Evolutionary conservation across 2,113 vertebrate genomes (phyloP).

Genomic region (Phyllopteryx taeniolatus): DNA sequence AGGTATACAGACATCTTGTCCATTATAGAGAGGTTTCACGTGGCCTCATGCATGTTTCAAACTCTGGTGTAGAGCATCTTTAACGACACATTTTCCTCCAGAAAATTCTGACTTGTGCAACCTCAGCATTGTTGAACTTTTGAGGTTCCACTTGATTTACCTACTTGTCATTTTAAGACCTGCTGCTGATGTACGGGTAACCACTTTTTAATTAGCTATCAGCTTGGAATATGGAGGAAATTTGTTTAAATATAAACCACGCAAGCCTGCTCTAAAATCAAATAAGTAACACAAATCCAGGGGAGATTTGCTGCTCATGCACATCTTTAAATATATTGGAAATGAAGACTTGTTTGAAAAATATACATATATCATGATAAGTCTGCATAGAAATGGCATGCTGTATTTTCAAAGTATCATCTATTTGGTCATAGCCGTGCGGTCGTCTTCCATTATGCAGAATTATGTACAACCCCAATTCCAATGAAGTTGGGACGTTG

Average conservation of each 20-base stretch:
- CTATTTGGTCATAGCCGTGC: not conserved
- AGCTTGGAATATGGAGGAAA: conserved; percentile 25
- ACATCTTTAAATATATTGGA: not conserved
- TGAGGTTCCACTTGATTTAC: conserved; percentile 1
- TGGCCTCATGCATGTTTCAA: too few relatives aligned
- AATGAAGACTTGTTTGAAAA: not conserved
- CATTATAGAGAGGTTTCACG: too few relatives aligned
- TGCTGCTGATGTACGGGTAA: conserved; percentile 39
- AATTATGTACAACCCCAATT: not conserved
- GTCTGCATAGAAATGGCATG: not conserved
- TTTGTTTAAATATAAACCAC: conserved; percentile 33
- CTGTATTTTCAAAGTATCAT: not conserved
- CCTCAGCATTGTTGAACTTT: conserved; percentile 10
- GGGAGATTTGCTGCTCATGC: not conserved
- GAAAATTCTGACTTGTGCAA: too few relatives aligned
- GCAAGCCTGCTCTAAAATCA: conserved; percentile 13
- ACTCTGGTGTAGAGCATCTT: too few relatives aligned
- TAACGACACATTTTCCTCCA: too few relatives aligned
- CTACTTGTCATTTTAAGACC: not conserved
- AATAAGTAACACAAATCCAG: not conserved
- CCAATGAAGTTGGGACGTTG: too few relatives aligned
- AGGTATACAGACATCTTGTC: too few relatives aligned
- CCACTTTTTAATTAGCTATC: conserved; percentile 48
- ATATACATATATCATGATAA: not conserved
- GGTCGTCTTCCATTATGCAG: not conserved